Evolutionary conservation across 2,888 invertebrate genomes (phyloP).

Genomic region (Hemithea aestivaria): DNA sequence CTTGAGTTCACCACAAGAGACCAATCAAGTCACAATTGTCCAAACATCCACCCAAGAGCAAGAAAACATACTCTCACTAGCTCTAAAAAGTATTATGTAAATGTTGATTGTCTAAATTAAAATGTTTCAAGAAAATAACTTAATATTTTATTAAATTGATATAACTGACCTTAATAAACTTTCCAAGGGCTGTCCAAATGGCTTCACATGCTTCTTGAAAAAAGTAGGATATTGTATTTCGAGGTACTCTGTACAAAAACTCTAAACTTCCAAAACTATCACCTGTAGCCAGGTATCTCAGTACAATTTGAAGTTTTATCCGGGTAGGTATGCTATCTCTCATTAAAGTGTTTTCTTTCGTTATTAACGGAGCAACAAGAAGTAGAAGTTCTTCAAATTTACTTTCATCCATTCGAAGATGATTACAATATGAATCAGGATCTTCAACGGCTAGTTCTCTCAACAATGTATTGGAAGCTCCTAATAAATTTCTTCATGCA

Average conservation of each 20-base stretch:
- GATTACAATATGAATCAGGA: slow-evolving; percentile 11
- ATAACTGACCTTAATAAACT: slow-evolving; percentile 21
- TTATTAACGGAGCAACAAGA: slow-evolving; percentile 6
- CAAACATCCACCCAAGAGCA: too few species aligned
- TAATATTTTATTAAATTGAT: slow-evolving; percentile 10
- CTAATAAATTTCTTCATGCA: slow-evolving; percentile 1
- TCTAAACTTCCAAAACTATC: slow-evolving; percentile 13
- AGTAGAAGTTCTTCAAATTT: slow-evolving; percentile 15
- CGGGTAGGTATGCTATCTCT: slow-evolving; percentile 10
- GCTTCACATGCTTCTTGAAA: slow-evolving; percentile 22
- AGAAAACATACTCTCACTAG: too few species aligned
- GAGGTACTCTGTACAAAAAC: slow-evolving; percentile 13
- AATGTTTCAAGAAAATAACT: slow-evolving; percentile 2
- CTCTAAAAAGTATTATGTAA: too few species aligned
- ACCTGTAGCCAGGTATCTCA: slow-evolving; percentile 15
- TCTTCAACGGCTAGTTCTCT: slow-evolving; percentile 11
- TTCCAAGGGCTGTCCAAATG: slow-evolving; percentile 15
- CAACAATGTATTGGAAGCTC: slow-evolving; percentile 3
- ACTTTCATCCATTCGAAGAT: slow-evolving; percentile 11
- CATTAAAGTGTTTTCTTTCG: slow-evolving; percentile 11
- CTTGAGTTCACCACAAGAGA: too few species aligned
- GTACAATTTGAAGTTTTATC: slow-evolving; percentile 14
- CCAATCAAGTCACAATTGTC: too few species aligned
- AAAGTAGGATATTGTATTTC: slow-evolving; percentile 21
- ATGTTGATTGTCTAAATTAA: neutral